A percentile compares a stretch with the other conserved stretches of the same genome.
These are phyloP conservation scores for Nomia melanderi DNA, from an alignment of 1,140 invertebrate genomes.

Conservation along the genomic window DNA sequence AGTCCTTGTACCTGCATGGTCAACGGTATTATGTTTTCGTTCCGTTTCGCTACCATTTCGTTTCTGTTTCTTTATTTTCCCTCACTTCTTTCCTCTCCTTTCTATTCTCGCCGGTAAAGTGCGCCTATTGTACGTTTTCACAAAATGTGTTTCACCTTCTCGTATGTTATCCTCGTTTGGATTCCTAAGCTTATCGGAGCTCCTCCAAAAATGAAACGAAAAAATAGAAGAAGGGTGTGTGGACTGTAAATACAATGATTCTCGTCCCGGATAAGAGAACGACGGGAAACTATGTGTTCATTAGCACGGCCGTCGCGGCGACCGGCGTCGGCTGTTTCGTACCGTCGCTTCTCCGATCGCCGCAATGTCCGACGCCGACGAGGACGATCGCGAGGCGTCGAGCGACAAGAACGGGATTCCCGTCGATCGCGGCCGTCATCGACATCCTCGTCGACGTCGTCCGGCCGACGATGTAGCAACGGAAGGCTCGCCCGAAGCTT, in stretches of 20 bases:
- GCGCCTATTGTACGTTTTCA: constrained; percentile 31
- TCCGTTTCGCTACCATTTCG: neutral
- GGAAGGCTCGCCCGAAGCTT: neutral
- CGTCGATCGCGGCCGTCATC: neutral
- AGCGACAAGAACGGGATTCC: too few relatives aligned
- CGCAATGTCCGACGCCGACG: neutral
- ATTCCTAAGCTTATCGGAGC: constrained; percentile 43
- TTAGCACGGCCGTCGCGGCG: constrained; percentile 2
- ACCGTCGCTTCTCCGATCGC: neutral
- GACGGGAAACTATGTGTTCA: constrained; percentile 32
- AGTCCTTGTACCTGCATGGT: constrained; percentile 51
- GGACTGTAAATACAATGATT: constrained; percentile 53
- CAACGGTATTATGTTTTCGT: constrained; percentile 27
- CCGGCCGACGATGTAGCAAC: neutral
- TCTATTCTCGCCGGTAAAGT: constrained; percentile 44
- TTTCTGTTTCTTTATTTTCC: neutral
- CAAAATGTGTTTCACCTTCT: neutral
- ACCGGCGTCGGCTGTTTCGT: neutral
- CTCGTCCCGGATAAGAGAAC: constrained; percentile 46
- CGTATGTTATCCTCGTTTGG: too few relatives aligned
- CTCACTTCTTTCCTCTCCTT: constrained; percentile 28
- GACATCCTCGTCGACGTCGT: constrained; percentile 6
- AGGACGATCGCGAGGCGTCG: neutral
- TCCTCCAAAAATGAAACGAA: too few relatives aligned
- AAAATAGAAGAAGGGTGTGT: too few relatives aligned